Evolutionary conservation across 1,140 invertebrate genomes (phyloP), one percentile per base, ranked within the genome.

Genomic region (Tetramorium parvispinum): DNA sequence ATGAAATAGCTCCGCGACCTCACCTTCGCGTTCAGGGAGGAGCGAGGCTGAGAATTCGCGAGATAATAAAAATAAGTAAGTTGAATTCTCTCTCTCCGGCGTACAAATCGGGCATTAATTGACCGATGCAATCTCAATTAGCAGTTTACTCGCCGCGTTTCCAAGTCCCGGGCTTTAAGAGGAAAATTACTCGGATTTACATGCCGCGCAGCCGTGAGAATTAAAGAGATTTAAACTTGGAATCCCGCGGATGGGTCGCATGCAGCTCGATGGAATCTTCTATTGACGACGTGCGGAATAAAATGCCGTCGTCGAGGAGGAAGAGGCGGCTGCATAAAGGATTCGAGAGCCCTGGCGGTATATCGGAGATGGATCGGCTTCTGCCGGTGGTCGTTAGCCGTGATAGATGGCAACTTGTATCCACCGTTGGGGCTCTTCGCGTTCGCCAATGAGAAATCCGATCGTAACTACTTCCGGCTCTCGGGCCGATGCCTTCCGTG

Each of bases 401-500:
- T 91, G 92, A 93, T 92, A 83, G 88, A 92, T 92, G 90, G 87
- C 66, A 83, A 86, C 85, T 66, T 75, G 88, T 90, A 83, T 85
- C 85, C 85, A 73, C 27, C 32, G 55, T 18, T 55, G 10, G 37
- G 63, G 37, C 76, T 89, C 82, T 51, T 13, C 77, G 77, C 81
- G 61, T 81, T 89, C 70, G 63, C 75, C 82, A 79, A 51, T 87
- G 85, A 92, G 92, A 93, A 92, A 92, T 92, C 92, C 87, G 86
- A 88, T 91, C 88, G 92, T 91, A 91, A 92, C 91, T 92, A 91
- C 91, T 93, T 93, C 92, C 92, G 92, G 89, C 82, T 91, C 71
- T 73, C 65, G 79, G 79, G 85, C 73, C 68, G 70, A 71, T 86
- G 79, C 79, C 86, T 91, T 89, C 73, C 82, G 85, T 13, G 83